Percentiles rank a stretch among this genome's conserved stretches.
Evolutionary conservation across 2,113 vertebrate genomes (phyloP).

Genomic region (Scortum barcoo): DNA sequence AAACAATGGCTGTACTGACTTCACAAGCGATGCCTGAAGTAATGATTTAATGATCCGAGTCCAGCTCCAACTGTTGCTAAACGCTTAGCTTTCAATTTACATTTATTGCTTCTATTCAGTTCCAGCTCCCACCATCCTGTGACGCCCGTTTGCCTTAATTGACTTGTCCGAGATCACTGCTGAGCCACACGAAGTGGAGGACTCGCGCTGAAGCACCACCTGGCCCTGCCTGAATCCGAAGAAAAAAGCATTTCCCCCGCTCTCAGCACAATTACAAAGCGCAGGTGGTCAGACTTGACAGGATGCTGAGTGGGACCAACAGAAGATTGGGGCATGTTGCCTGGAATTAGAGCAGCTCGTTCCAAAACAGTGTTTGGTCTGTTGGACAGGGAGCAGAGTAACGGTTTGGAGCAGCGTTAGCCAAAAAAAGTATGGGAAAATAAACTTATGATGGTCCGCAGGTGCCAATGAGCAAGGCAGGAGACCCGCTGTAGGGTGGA

Average conservation of each 20-base stretch:
- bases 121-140: conserved; percentile 18
- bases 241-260: conserved; percentile 31
- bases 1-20: neutral
- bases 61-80: conserved; percentile 13
- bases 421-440: conserved; percentile 6
- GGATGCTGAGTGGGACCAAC: conserved; percentile 45
- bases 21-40: conserved; percentile 4
- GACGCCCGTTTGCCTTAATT: conserved; percentile 5
- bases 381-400: conserved; percentile 15
- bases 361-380: conserved; percentile 6
- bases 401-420: conserved; percentile 5
- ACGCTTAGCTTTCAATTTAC: conserved; percentile 37
- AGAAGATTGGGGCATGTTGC: conserved; percentile 4
- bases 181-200: conserved; percentile 14
- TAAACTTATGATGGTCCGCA: neutral
- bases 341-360: conserved; percentile 17
- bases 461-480: neutral
- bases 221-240: conserved; percentile 29
- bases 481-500: neutral
- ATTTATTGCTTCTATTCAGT: conserved; percentile 1
- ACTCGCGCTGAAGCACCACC: conserved; percentile 35
- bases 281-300: conserved; percentile 57
- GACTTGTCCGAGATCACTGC: conserved; percentile 29
- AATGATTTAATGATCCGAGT: conserved; percentile 17
- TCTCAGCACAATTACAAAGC: conserved; percentile 41